These are phyloP conservation scores for Lochmaea capreae DNA, from an alignment of 2,888 invertebrate species.

Conservation along the genomic window DNA sequence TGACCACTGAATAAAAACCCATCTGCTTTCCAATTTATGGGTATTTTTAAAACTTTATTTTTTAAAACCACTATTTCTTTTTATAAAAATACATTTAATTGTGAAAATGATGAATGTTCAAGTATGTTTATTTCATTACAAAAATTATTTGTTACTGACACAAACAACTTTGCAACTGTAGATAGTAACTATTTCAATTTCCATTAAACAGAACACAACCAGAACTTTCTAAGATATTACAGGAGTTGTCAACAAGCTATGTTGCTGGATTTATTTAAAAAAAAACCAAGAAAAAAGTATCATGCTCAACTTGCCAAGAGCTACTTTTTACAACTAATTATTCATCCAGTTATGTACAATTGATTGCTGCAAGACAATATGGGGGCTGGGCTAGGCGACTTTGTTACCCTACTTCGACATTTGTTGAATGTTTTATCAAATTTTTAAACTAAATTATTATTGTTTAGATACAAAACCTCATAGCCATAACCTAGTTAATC, in stretches of 20 bases:
- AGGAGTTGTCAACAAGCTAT: conserved; percentile 9
- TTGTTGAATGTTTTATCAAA: too few relatives aligned
- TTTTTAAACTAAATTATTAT: too few relatives aligned
- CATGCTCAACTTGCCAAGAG: background rate
- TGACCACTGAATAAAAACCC: conserved; percentile 26
- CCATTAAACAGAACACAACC: conserved; percentile 5
- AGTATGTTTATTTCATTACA: conserved; percentile 25
- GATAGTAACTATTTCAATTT: conserved; percentile 1
- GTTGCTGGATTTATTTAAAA: conserved; percentile 14
- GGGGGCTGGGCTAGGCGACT: conserved; percentile 1
- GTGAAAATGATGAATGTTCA: conserved; percentile 29
- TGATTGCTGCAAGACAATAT: conserved; percentile 2
- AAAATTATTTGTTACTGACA: conserved; percentile 15
- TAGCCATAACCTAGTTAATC: too few relatives aligned
- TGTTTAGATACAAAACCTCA: too few relatives aligned
- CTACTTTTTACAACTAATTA: conserved; percentile 7
- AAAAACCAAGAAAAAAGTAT: conserved; percentile 14
- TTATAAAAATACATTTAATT: conserved; percentile 31
- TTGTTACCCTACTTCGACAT: too few relatives aligned
- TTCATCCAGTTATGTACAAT: conserved; percentile 3
- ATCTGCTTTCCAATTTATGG: conserved; percentile 20
- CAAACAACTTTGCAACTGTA: background rate
- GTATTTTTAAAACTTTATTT: conserved; percentile 26
- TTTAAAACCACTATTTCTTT: conserved; percentile 25
- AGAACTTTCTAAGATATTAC: conserved; percentile 8